Base-by-base conservation (phyloP, 2,797 vertebrate species). In the Chaunax sp. region DNA sequence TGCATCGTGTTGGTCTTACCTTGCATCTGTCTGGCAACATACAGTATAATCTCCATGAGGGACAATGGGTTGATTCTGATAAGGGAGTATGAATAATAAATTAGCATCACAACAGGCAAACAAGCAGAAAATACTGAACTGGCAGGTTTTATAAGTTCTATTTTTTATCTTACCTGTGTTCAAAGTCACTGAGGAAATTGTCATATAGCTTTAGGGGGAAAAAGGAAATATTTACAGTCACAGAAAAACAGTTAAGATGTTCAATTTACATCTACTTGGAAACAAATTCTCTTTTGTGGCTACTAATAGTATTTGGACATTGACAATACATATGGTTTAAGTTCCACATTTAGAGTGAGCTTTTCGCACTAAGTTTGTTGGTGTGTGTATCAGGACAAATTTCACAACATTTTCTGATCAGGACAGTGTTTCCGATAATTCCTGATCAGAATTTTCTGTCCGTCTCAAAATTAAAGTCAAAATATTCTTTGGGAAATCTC, bases 131-230 rank as follows among this genome's bases (percentile, higher is more conserved):
- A 11, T 2, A 13, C 3, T 20, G 15, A 33, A 13, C 2, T 54
- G 22, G 7, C 1, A 33, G 33, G 3, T 30, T 9, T 20, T 25
- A 41, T 1, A n/a, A 15, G 14, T 4, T 6, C 0, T 16, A 3
- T 43, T 11, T 55, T 41, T 63, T 18, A 40, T n/a, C 87, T 92
- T 90, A 99, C 97, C 98, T 95, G 95, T 99, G 98, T 82, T 99
- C 98, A 67, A 99, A 99, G 74, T 99, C 98, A 52, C 95, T 93
- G 90, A 99, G 92, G 90, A 99, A 99, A 73, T 99, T 99, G 75
- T 99, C 98, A 3, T 99, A 98, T 14, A 99, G 94, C 97, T 99
- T 92, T 0, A 68, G 61, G 35, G 74, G 14, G 60, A 58, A 76
- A 75, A 43, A 20, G 33, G 0, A 28, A 35, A 19, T 30, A n/a